Base-by-base conservation (phyloP, 2,797 vertebrate genomes). In the Geotrypetes seraphini region DNA sequence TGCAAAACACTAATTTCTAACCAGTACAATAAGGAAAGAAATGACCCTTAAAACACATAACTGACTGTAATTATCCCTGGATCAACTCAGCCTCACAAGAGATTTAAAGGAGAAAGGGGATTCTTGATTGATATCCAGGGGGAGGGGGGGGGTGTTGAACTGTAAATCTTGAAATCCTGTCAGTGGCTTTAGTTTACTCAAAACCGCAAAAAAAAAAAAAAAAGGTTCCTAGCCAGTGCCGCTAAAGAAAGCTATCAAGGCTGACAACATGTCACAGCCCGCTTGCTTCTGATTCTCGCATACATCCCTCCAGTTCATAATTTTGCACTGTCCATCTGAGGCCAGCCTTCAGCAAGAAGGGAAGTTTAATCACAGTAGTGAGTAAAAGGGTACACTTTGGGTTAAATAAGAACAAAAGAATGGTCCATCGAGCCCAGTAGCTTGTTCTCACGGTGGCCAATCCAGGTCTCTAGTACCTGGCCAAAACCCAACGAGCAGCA, bases 201-300 rank as follows among this genome's bases (percentile, higher is more conserved):
- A 65, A 60, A 68, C 64, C 42, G 55, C 60, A 75, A 76, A 77
- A 58, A 73, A 71, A 78, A 82, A 80, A n/a, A n/a, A 73, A 81
- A 81, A 71, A 66, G 28, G 19, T 45, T 68, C 71, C 78, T 63
- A 52, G 40, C 28, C n/a, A n/a, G n/a, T n/a, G n/a, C n/a, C 50
- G 50, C 47, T 71, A 48, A 63, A 66, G 49, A 60, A 60, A 3
- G 43, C 65, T 57, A 29, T 66, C 60, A 59, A 73, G 76, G 67
- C 71, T 34, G 47, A 69, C 65, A 67, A 49, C 60, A 54, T 63
- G 52, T 65, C 63, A 57, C 62, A 65, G 71, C 66, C 71, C 66
- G 57, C 66, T 58, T 69, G 71, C 74, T 73, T 69, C 63, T 61
- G 34, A 78, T 70, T 65, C 71, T 74, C 74, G 78, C 76, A 66